These are phyloP conservation scores for Sialia sialis DNA, from an alignment of 2,113 vertebrate genomes.

Conservation along the genomic window DNA sequence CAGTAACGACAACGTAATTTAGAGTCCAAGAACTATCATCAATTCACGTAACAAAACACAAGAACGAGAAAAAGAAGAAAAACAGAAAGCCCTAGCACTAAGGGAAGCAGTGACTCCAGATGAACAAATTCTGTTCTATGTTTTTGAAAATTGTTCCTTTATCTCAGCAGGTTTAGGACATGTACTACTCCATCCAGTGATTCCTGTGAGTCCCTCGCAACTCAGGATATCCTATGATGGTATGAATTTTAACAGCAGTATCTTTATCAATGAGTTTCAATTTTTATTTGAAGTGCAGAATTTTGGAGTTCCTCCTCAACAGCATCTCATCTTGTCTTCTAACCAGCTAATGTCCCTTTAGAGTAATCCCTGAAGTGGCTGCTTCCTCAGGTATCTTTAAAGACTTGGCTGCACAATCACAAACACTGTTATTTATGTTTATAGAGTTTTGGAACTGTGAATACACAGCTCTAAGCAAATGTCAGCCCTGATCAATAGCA, in stretches of 20 bases:
- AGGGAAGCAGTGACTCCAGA: not conserved
- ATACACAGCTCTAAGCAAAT: not conserved
- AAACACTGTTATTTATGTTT: not conserved
- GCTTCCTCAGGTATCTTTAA: not conserved
- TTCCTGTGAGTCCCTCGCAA: not conserved
- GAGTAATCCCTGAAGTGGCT: not conserved
- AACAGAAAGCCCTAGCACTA: not conserved
- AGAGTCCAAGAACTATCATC: not conserved
- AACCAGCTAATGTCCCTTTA: not conserved
- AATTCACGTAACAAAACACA: fast-evolving
- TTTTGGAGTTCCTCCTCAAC: not conserved
- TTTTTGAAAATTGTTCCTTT: not conserved
- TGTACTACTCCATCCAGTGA: not conserved
- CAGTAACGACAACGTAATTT: not conserved
- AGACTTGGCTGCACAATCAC: not conserved
- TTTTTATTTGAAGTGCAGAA: not conserved
- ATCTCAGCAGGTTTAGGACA: not conserved
- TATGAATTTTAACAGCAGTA: not conserved
- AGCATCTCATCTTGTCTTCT: not conserved
- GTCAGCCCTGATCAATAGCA: not conserved
- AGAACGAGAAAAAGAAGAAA: not conserved
- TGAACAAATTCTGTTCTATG: not conserved
- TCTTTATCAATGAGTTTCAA: not conserved
- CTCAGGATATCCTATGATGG: not conserved
- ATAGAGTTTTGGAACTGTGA: not conserved